phyloP scores from a whole-genome alignment of 1,140 invertebrate species.

The Drosophila melanica region DNA sequence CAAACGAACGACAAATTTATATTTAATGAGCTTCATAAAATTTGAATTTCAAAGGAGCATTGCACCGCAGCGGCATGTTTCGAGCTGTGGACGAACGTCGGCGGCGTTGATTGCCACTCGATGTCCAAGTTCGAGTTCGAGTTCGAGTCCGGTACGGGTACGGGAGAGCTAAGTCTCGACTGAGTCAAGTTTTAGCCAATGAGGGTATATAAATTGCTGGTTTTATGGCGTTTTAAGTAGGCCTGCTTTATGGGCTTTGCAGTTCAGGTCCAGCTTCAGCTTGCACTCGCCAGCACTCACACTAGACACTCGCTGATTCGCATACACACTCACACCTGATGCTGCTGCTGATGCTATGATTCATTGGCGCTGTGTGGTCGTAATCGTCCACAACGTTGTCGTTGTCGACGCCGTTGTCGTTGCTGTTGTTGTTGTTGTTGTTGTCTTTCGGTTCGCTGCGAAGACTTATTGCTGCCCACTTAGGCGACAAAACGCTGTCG shows the following conservation, averaged over 20 bases:
- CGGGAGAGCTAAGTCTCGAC: too few species aligned
- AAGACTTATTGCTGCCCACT: conserved; percentile 79
- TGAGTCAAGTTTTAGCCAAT: conserved; percentile 26
- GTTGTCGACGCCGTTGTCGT: not conserved
- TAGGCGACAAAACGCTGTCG: conserved; percentile 74
- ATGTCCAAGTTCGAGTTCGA: conserved; percentile 16
- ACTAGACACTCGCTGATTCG: not conserved
- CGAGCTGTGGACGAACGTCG: conserved; percentile 24
- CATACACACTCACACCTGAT: conserved; percentile 22
- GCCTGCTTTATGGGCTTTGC: conserved; percentile 71
- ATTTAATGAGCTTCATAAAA: conserved; percentile 84
- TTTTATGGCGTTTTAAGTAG: conserved; percentile 83
- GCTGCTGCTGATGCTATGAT: conserved; percentile 46
- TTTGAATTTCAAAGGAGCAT: conserved; percentile 84
- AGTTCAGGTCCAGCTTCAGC: conserved; percentile 15
- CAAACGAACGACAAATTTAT: conserved; percentile 83
- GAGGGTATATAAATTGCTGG: conserved; percentile 80
- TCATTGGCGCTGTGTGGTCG: conserved; percentile 75
- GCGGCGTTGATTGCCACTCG: conserved; percentile 53
- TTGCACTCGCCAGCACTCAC: not conserved
- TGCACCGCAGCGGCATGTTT: conserved; percentile 79
- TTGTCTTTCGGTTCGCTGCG: not conserved
- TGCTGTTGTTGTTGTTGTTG: conserved; percentile 4
- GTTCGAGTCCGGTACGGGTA: not conserved
- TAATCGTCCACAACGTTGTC: conserved; percentile 24